These are phyloP conservation scores for Sitodiplosis mosellana DNA, from an alignment of 1,140 invertebrate genomes.

Conservation along the genomic window DNA sequence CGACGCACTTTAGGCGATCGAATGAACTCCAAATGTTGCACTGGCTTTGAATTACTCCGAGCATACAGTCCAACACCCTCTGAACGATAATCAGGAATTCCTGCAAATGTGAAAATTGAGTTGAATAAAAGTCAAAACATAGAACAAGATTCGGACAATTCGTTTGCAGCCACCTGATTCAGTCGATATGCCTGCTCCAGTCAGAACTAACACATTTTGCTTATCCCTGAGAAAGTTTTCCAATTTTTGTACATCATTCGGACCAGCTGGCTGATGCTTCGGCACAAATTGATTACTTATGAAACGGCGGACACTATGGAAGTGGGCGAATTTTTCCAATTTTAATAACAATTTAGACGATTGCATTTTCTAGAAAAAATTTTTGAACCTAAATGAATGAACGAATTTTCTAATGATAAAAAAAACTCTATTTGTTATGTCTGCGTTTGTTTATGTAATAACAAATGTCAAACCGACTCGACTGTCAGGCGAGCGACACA, in stretches of 20 bases:
- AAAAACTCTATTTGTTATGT: no score
- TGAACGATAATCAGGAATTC: conserved; percentile 88
- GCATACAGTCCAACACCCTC: conserved; percentile 84
- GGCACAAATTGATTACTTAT: conserved; percentile 31
- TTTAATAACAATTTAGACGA: no score
- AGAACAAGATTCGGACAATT: background rate
- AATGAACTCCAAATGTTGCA: conserved; percentile 73
- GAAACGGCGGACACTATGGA: no score
- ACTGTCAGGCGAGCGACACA: no score
- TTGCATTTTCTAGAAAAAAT: no score
- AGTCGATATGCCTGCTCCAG: conserved; percentile 90
- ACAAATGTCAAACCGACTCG: no score
- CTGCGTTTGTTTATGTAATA: no score
- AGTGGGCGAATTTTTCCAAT: no score
- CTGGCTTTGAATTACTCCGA: conserved; percentile 57
- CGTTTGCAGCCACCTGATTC: conserved; percentile 44
- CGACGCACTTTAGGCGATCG: conserved; percentile 44
- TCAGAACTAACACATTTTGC: conserved; percentile 52
- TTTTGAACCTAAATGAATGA: no score
- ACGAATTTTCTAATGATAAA: no score
- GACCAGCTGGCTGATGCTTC: conserved; percentile 40
- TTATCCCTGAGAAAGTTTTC: conserved; percentile 41
- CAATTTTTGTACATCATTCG: conserved; percentile 39
- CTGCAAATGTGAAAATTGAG: conserved; percentile 23
- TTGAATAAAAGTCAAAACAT: background rate